Evolutionary conservation across 2,113 vertebrate species (phyloP), one percentile per base, ranked within the genome.

Genomic region (Bucco capensis): DNA sequence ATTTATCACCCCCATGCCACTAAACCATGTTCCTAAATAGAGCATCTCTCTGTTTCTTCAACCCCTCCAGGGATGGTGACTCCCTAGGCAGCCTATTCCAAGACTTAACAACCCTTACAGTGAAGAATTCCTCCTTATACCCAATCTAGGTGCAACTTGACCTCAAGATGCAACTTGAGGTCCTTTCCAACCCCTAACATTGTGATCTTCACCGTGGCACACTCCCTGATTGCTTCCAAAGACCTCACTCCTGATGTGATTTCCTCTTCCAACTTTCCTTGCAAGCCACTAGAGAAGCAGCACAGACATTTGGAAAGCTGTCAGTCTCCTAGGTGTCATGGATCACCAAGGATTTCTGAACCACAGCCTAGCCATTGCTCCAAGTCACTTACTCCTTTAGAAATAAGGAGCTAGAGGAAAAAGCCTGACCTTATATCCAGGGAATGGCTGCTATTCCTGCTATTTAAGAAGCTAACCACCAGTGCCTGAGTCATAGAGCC

Each of bases 361-460:
- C 73, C 69, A 58, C 58, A 13, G 35, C 27, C 64, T 19, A 62
- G 13, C 54, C 73, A 27, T 14, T 21, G 31, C 5, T 35, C 53
- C 61, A 9, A 25, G 35, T 33, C 86, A 83, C 54, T 53, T 31
- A 33, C 75, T 84, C 71, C 91, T 83, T 61, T 74, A 81, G 82
- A 61, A 75, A 47, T n/a, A 58, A 83, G 27, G 31, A 57, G 49
- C 47, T 77, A 61, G 82, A 80, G n/a, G 37, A 89, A 35, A 40
- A 38, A 66, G 23, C 40, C 66, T 93, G 91, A 91, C 30, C 24
- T 91, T 69, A 78, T 19, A 7, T 10, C 10, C 27, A 17, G 80
- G 84, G 93, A 95, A 96, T 88, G 93, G 80, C 21, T 75, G 94
- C 40, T 62, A 96, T 96, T 35, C 83, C 8, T 88, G 87, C 81